phyloP scores from a whole-genome alignment of 2,888 invertebrate genomes.

The Lycophotia porphyrea region DNA sequence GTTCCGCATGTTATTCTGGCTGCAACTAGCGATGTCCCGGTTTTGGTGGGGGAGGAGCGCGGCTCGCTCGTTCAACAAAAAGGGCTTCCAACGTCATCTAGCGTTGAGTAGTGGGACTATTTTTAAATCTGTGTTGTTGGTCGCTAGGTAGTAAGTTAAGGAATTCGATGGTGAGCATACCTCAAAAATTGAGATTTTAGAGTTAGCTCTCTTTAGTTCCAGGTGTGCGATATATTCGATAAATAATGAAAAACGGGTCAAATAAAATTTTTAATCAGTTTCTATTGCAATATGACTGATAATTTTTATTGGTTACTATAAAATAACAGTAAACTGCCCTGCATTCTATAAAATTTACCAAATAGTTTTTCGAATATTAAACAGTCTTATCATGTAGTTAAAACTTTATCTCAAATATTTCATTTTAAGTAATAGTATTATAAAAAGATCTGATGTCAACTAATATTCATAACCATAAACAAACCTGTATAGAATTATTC shows the following conservation, averaged over 20 bases:
- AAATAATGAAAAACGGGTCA: constrained; percentile 16
- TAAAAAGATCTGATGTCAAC: constrained; percentile 72
- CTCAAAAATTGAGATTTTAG: no score
- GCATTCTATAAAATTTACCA: background rate
- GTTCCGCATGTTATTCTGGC: no score
- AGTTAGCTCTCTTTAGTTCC: no score
- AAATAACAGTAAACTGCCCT: background rate
- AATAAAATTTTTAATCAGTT: constrained; percentile 9
- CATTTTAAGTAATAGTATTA: constrained; percentile 72
- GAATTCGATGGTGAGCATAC: no score
- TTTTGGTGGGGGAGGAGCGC: no score
- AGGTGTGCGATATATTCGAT: no score
- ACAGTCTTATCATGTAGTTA: background rate
- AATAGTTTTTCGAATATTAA: constrained; percentile 44
- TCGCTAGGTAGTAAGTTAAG: no score
- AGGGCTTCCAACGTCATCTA: no score
- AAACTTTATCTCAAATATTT: constrained; percentile 31
- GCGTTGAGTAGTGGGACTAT: no score
- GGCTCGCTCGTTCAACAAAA: no score
- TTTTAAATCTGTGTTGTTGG: no score
- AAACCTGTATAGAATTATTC: constrained; percentile 28
- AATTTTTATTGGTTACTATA: constrained; percentile 14
- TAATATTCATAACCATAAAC: constrained; percentile 6
- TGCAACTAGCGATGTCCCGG: no score
- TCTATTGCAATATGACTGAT: constrained; percentile 5